These are phyloP conservation scores for Muricea muricata DNA, from an alignment of 92 coral and sea anemone species.

Conservation along the genomic window DNA sequence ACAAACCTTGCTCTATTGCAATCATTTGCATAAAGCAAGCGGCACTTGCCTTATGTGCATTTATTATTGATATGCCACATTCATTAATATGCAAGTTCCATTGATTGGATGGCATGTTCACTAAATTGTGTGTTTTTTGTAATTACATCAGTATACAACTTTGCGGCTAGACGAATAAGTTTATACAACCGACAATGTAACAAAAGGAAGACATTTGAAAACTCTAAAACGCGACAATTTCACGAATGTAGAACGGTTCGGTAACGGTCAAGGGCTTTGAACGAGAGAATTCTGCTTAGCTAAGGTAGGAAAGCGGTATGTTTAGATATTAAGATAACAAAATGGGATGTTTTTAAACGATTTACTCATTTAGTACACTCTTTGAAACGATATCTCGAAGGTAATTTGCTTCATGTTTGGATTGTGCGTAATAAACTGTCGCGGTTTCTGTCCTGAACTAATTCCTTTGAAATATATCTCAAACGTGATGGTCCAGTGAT, in stretches of 20 bases:
- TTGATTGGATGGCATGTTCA: neutral
- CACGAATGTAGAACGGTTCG: neutral
- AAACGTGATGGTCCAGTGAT: neutral
- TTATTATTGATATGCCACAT: neutral
- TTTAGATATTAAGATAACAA: neutral
- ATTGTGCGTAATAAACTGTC: no score
- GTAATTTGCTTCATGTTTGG: no score
- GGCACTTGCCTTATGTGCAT: neutral
- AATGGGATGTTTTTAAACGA: neutral
- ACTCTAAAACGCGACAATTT: neutral
- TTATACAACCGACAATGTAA: neutral
- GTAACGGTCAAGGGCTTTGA: neutral
- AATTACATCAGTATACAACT: neutral
- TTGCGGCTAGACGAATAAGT: neutral
- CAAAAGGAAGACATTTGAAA: neutral
- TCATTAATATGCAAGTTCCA: neutral
- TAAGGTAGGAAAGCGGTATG: conserved; percentile 1
- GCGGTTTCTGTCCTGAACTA: no score
- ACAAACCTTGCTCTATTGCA: neutral
- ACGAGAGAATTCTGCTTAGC: neutral
- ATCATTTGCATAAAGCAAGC: neutral
- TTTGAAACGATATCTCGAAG: neutral
- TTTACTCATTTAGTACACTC: neutral
- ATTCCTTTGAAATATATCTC: neutral
- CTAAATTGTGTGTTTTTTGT: neutral